These are phyloP conservation scores for Potamarius usumacintae DNA, from an alignment of 2,113 vertebrate genomes.

Conservation along the genomic window DNA sequence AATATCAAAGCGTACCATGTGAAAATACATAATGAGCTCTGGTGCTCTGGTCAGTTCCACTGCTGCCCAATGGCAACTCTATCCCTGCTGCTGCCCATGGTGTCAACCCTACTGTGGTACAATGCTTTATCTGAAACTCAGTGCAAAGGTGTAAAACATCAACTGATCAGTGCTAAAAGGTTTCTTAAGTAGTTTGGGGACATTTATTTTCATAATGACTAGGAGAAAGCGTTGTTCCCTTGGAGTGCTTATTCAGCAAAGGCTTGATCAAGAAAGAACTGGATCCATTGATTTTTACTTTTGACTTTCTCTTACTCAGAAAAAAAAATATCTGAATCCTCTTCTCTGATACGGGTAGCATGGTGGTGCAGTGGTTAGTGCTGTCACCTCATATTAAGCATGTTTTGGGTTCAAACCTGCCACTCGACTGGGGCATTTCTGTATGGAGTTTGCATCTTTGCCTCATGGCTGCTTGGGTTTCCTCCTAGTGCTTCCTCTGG, in stretches of 20 bases:
- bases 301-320: neutral
- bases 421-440: too few relatives aligned
- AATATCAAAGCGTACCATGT: conserved; percentile 40
- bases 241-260: conserved; percentile 21
- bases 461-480: too few relatives aligned
- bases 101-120: neutral
- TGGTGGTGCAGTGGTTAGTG: too few relatives aligned
- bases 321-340: neutral
- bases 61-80: neutral
- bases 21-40: conserved; percentile 39
- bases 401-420: too few relatives aligned
- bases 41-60: conserved; percentile 6
- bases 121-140: neutral
- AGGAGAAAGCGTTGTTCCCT: neutral
- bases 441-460: too few relatives aligned
- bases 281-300: neutral
- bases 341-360: neutral
- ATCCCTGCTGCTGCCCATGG: neutral
- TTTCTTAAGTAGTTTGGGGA: neutral
- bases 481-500: too few relatives aligned
- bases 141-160: neutral
- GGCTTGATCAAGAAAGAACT: neutral
- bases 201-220: neutral
- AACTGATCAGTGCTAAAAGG: neutral
- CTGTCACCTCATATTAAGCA: too few relatives aligned